Base-by-base conservation (phyloP, 2,888 invertebrate species). In the Dryobota labecula region DNA sequence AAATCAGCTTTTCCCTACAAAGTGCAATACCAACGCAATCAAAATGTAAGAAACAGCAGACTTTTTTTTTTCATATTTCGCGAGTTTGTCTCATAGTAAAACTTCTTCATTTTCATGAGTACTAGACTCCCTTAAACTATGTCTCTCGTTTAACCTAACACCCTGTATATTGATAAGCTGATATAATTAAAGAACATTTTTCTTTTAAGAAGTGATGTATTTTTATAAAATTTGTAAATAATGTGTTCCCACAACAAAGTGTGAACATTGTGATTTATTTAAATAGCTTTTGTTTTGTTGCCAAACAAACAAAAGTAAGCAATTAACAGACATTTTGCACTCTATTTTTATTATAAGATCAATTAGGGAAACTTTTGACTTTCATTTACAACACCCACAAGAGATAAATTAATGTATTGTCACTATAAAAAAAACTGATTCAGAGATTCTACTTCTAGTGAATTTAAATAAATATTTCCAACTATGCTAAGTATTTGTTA, bases 291-390 rank as follows among this genome's bases (percentile, higher is more conserved):
- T 76, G 71, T 49, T 72, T 65, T 49, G 33, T 30, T 82, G 71
- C 74, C 71, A 81, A 45, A 63, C 51, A 24, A 49, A 60, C 18
- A 43, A 72, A 64, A 54, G 43, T 45, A 78, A 73, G 27, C 38
- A 41, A 54, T n/a, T 41, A 41, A 45, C 61, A 36, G 30, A 7
- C n/a, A 49, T 30, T 30, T 58, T n/a, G 4, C 66, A 45, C 24
- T 57, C 30, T 66, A 66, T 74, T 69, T 66, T 18, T 56, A 49
- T 18, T 56, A 49, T 24, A 60, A 30, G 11, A 63, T 41, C n/a
- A 54, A 70, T 54, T 49, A 43, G 6, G 51, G 36, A 20, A 49
- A 60, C 7, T 7, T 38, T 78, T 24, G 30, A 49, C 49, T 36
- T 78, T 62, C 20, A 66, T 73, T 66, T 56, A 33, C 33, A 54